Base-by-base conservation (phyloP, 2,797 vertebrate species). In the Apogon talboti region DNA sequence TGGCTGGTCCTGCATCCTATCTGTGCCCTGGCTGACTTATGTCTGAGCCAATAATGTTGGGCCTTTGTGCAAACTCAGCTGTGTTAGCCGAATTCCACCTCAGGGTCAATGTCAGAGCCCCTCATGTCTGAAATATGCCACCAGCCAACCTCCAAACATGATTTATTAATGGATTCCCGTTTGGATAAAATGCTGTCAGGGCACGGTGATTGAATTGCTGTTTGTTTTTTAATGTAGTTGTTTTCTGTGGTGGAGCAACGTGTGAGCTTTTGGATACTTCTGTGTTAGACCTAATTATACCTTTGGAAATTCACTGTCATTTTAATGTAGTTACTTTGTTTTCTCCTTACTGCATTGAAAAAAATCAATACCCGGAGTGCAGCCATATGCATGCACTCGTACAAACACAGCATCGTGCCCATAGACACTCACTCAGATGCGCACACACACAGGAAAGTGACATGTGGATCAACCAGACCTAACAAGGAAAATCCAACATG, bases 21-120 rank as follows among this genome's bases (percentile, higher is more conserved):
- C 85, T 81, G 76, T 73, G 67, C 79, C 74, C 81, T 74, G 66
- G 73, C 64, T 84, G 88, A 90, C 88, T 90, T 81, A 35, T 76
- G 80, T 83, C 88, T 91, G 84, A 89, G 85, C 89, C 90, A 88
- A 89, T 89, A 88, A 83, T 82, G 80, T 76, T 48, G 77, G 83
- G 65, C 78, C 84, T 83, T 89, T 91, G 91, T 91, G 88, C 89
- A 92, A 91, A 92, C 88, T 90, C 88, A 91, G 91, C 89, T 91
- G 84, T 87, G 91, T 87, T 89, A 83, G 87, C 67, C 40, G 66
- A 90, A 87, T 87, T 91, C 89, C 86, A 85, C 84, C 84, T 81
- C 56, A 28, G 85, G 91, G 86, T 91, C 89, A 89, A 90, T 83
- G 88, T 88, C 87, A 87, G 89, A 87, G 61, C 84, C 87, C 81